Percentiles rank a stretch among this genome's conserved stretches.
Evolutionary conservation across 2,113 vertebrate species (phyloP).

Genomic region (Pipra filicauda): DNA sequence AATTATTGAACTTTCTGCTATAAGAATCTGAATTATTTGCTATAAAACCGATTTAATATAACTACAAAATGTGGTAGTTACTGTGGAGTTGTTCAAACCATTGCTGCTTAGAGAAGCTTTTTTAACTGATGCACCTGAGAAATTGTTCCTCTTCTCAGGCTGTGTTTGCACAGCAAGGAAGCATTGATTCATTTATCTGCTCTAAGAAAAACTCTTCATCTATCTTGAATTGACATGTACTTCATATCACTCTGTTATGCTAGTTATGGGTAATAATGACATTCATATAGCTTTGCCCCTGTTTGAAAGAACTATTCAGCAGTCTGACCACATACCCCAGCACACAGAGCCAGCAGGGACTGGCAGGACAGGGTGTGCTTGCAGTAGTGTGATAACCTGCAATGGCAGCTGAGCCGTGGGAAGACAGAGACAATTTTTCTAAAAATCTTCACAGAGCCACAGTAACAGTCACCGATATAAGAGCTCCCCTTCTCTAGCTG

Average conservation of each 20-base stretch:
- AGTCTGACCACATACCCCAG: background rate
- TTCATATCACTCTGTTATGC: background rate
- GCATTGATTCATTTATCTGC: background rate
- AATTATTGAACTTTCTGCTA: background rate
- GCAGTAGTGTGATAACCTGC: background rate
- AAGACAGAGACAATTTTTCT: background rate
- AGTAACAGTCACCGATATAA: background rate
- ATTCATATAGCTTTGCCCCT: background rate
- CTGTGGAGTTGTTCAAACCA: background rate
- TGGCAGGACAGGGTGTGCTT: background rate
- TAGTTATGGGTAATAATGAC: background rate
- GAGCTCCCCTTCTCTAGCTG: background rate
- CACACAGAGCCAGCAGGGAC: background rate
- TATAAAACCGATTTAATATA: background rate
- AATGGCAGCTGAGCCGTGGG: background rate
- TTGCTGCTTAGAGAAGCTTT: background rate
- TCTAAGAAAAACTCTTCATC: background rate
- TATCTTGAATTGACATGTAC: background rate
- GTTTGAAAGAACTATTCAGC: background rate
- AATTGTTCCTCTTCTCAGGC: background rate
- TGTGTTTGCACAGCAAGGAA: background rate
- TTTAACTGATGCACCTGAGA: background rate
- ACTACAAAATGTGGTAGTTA: background rate
- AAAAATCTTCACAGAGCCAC: accelerated
- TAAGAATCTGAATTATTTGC: background rate